Conservation (phyloP, 2,113 vertebrate species). For the Rhadina sibilatrix region DNA sequence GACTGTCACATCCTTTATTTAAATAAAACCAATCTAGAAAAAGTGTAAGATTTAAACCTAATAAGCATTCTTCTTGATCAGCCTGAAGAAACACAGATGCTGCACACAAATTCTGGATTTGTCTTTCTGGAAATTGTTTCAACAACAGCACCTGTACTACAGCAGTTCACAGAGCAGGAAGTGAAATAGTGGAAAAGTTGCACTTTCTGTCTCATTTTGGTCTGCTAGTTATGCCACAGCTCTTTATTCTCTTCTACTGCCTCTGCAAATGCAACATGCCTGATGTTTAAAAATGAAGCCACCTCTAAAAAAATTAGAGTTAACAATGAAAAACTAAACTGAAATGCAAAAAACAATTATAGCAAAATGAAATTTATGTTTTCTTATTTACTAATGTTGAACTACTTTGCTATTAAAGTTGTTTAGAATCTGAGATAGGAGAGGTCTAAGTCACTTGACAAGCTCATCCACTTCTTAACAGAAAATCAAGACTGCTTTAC, state of each 20-base stretch:
- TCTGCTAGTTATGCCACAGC: conserved; percentile 14
- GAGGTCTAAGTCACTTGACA: not conserved
- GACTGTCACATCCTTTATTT: conserved; percentile 1
- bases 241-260: conserved; percentile 24
- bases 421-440: not conserved
- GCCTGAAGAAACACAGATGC: not conserved
- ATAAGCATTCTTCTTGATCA: not conserved
- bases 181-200: not conserved
- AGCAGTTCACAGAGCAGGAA: not conserved
- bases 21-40: conserved; percentile 14
- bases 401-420: not conserved
- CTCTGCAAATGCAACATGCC: not conserved
- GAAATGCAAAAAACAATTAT: not conserved
- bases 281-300: not conserved
- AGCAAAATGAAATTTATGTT: not conserved
- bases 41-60: not conserved
- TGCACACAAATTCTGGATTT: not conserved
- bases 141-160: not conserved
- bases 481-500: not conserved
- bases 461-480: not conserved
- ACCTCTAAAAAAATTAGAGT: not conserved
- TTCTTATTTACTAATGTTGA: not conserved
- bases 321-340: not conserved
- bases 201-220: not conserved
- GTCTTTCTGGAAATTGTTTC: conserved; percentile 50